Evolutionary conservation across 2,888 invertebrate genomes (phyloP), one percentile per base, ranked within the genome.

Genomic region (Cenopis cana): DNA sequence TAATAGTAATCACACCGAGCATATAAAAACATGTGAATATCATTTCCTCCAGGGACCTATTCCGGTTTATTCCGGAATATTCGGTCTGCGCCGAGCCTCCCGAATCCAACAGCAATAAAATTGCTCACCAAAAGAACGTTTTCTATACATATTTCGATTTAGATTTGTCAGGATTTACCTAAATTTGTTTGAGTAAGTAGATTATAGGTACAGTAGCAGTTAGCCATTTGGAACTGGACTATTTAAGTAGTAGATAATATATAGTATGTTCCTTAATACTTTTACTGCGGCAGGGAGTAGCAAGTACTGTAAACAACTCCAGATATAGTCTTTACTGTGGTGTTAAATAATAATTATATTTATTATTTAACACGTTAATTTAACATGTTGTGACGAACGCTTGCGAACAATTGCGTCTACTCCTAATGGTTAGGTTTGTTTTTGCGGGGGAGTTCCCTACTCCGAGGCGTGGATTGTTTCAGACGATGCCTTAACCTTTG

Each of bases 1-100:
- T 56, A 64, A 49, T 38, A 52, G 55, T 71, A 61, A 71, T 71
- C 66, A 56, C 24, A 67, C 29, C 24, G 49, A 57, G 52, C 66
- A 54, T 52, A 65, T 61, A 60, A 67, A 67, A 71, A 67, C 56
- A 71, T 71, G 66, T 56, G 71, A 71, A 71, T 71, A 71, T 70
- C 67, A 67, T 71, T 55, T 50, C 29, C 71, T 67, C 71, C 10
- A 5, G 71, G 67, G 71, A 71, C 55, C 71, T 54, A 60, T 61
- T 38, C 49, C 55, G 61, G 50, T 61, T 67, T 71, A 71, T 56
- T 29, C 29, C 29, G 54, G 41, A 60, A 66, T 70, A 70, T 70
- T 70, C 66, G 66, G 66, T 70, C 56, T 56, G 67, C 55, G 66
- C 55, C 49, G 49, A 18, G 54, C 55, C 36, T 60, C 66, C 18